phyloP scores from a whole-genome alignment of 2,797 vertebrate genomes.

The Gymnoscopelus microlampas region DNA sequence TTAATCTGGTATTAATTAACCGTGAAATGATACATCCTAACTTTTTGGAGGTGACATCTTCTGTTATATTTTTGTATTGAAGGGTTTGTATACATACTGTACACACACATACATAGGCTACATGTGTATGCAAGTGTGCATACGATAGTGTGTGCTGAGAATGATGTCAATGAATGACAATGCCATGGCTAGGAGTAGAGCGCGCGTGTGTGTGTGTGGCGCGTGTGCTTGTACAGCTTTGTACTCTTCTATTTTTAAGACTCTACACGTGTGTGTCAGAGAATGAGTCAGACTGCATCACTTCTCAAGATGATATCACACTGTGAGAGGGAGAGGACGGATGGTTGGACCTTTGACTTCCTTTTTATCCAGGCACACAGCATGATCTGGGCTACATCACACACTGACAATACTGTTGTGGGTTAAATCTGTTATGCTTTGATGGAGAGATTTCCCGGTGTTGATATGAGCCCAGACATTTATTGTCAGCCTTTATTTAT shows the following conservation, averaged over 20 bases:
- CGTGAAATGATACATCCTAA: slow-evolving; percentile 53
- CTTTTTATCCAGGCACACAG: slow-evolving; percentile 6
- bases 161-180: slow-evolving; percentile 51
- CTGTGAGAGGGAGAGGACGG: slow-evolving; percentile 50
- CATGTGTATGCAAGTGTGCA: background rate
- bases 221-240: too few species aligned
- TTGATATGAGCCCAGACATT: too few species aligned
- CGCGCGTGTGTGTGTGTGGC: slow-evolving; percentile 23
- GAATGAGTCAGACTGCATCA: slow-evolving; percentile 62
- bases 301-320: slow-evolving; percentile 54
- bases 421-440: too few species aligned
- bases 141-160: slow-evolving; percentile 31
- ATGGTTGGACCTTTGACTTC: slow-evolving; percentile 35
- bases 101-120: too few species aligned
- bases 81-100: too few species aligned
- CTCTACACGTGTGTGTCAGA: slow-evolving; percentile 7
- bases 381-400: slow-evolving; percentile 15
- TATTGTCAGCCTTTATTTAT: too few species aligned
- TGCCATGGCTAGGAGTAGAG: slow-evolving; percentile 52
- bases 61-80: slow-evolving; percentile 32
- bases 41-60: slow-evolving; percentile 33
- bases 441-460: too few species aligned
- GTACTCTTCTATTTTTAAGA: too few species aligned
- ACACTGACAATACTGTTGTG: too few species aligned
- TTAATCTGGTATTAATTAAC: slow-evolving; percentile 66